Percentiles rank a stretch among this genome's conserved stretches.
These are phyloP conservation scores for Chaetodon trifascialis DNA, from an alignment of 2,113 vertebrate genomes.

Conservation along the genomic window DNA sequence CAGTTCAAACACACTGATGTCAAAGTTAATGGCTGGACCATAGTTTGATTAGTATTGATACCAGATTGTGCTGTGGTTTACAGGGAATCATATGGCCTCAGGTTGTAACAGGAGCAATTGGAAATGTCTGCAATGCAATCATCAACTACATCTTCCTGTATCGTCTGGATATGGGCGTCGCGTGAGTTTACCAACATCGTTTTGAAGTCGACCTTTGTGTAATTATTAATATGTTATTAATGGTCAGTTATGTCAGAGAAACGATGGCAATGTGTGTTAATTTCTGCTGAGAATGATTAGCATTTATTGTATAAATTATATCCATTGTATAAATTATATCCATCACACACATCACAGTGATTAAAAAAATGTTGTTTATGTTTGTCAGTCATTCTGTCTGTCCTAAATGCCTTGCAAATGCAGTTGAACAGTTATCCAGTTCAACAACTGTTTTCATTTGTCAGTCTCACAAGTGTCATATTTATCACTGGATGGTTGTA, in stretches of 20 bases:
- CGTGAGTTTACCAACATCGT: constrained; percentile 85
- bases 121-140: constrained; percentile 89
- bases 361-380: too few species aligned
- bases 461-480: background rate
- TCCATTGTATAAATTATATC: too few species aligned
- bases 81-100: constrained; percentile 95
- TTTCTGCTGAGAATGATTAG: background rate
- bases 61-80: constrained; percentile 43
- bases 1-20: background rate
- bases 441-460: too few species aligned
- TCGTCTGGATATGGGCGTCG: constrained; percentile 87
- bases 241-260: background rate
- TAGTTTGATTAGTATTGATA: background rate
- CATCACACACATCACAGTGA: background rate
- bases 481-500: background rate
- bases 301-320: too few species aligned
- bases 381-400: background rate
- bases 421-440: too few species aligned
- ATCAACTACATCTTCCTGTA: constrained; percentile 91
- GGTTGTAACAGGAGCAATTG: constrained; percentile 86
- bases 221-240: background rate
- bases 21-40: background rate
- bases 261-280: background rate
- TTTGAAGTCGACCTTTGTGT: background rate
- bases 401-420: too few species aligned